These are phyloP conservation scores for Eidolon helvum DNA, from an alignment of 2,113 vertebrate genomes.

Conservation along the genomic window DNA sequence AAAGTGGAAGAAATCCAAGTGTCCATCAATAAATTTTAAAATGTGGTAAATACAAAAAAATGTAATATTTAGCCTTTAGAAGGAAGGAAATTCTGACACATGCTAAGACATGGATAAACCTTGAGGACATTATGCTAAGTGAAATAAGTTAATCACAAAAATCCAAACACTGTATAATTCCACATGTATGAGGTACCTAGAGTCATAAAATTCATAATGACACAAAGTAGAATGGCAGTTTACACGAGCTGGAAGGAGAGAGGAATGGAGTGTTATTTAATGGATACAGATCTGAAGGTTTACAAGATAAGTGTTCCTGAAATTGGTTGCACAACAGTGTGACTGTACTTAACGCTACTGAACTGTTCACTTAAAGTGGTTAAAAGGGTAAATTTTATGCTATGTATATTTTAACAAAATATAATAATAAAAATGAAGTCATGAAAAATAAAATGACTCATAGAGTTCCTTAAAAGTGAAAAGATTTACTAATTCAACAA, in stretches of 20 bases:
- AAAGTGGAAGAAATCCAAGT: background rate
- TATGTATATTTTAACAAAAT: background rate
- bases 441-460: background rate
- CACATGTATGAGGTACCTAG: background rate
- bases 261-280: background rate
- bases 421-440: background rate
- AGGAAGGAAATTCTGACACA: background rate
- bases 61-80: background rate
- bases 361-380: background rate
- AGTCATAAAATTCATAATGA: background rate
- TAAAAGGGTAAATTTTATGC: background rate
- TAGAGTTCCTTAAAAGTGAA: background rate
- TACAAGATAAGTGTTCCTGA: background rate
- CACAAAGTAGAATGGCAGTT: background rate
- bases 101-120: too few species aligned
- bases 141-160: background rate
- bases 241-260: background rate
- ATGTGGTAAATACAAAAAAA: background rate
- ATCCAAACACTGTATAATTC: background rate
- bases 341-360: background rate
- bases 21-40: background rate
- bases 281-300: background rate
- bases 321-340: background rate
- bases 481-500: background rate
- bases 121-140: background rate